These are phyloP conservation scores for Gymnarchus niloticus DNA, from an alignment of 2,113 vertebrate genomes.

Conservation along the genomic window DNA sequence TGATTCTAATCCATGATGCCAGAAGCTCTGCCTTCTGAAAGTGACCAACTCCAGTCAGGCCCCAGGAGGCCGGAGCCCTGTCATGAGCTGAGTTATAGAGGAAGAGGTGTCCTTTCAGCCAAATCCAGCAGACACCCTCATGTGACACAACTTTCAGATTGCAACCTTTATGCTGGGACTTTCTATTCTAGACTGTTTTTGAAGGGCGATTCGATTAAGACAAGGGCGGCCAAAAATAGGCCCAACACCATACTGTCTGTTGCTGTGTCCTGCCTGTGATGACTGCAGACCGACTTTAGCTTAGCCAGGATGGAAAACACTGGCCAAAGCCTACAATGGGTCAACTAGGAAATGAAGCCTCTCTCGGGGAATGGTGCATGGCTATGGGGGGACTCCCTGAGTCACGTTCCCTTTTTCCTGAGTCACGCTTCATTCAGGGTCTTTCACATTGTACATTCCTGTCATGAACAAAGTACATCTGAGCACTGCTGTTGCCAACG, in stretches of 20 bases:
- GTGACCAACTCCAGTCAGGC: background rate
- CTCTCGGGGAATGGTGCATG: background rate
- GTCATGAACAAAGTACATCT: background rate
- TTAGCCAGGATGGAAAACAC: background rate
- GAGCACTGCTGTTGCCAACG: background rate
- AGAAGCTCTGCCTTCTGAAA: background rate
- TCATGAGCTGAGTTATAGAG: background rate
- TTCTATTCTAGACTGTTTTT: constrained; percentile 7
- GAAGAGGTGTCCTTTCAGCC: background rate
- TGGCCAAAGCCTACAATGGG: background rate
- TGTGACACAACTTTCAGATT: background rate
- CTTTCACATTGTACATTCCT: background rate
- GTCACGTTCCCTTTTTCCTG: background rate
- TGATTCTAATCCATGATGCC: background rate
- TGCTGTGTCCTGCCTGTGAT: background rate
- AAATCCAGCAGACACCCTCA: background rate
- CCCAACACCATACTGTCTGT: background rate
- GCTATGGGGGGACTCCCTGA: background rate
- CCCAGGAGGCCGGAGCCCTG: background rate
- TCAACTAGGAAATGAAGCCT: background rate
- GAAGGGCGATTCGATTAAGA: constrained; percentile 12
- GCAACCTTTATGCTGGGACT: background rate
- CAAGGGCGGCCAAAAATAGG: constrained; percentile 10
- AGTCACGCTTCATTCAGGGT: background rate
- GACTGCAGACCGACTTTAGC: background rate